Conservation (phyloP, 2,888 invertebrate genomes). For the Drosophila merina region DNA sequence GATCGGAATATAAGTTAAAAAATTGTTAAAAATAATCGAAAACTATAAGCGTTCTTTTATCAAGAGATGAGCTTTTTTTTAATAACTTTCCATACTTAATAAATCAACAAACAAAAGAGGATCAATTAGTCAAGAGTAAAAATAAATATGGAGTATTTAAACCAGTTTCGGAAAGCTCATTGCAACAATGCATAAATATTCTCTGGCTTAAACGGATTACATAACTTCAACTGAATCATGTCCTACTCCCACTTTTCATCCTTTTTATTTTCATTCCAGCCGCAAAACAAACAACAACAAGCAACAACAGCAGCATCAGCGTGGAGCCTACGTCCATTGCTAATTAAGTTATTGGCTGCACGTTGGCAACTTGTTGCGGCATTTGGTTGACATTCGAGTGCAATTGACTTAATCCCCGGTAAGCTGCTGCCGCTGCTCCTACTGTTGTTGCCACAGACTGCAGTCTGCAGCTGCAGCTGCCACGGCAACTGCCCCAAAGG, state of each 20-base stretch:
- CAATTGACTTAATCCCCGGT: constrained; percentile 77
- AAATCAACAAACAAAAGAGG: not conserved
- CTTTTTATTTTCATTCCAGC: constrained; percentile 31
- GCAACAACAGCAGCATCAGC: constrained; percentile 17
- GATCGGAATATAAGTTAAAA: not conserved
- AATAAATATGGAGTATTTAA: not conserved
- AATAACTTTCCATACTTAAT: not conserved
- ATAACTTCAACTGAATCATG: constrained; percentile 29
- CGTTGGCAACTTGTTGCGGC: constrained; percentile 69
- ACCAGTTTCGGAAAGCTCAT: not conserved
- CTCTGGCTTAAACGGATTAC: constrained; percentile 9
- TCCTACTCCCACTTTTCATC: constrained; percentile 39
- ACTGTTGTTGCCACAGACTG: constrained; percentile 11
- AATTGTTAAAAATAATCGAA: too few relatives aligned
- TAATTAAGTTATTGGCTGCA: constrained; percentile 76
- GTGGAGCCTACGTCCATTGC: constrained; percentile 52
- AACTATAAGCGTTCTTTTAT: too few relatives aligned
- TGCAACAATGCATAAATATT: constrained; percentile 9
- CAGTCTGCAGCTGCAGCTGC: constrained; percentile 39
- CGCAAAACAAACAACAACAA: constrained; percentile 22
- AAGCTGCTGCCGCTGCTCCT: constrained; percentile 47
- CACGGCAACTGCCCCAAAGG: constrained; percentile 46
- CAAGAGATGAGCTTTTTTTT: too few relatives aligned
- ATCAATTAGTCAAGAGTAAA: not conserved
- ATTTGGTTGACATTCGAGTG: constrained; percentile 74